Evolutionary conservation across 2,888 invertebrate genomes (phyloP).

Genomic region (Dinocampus coccinellae): DNA sequence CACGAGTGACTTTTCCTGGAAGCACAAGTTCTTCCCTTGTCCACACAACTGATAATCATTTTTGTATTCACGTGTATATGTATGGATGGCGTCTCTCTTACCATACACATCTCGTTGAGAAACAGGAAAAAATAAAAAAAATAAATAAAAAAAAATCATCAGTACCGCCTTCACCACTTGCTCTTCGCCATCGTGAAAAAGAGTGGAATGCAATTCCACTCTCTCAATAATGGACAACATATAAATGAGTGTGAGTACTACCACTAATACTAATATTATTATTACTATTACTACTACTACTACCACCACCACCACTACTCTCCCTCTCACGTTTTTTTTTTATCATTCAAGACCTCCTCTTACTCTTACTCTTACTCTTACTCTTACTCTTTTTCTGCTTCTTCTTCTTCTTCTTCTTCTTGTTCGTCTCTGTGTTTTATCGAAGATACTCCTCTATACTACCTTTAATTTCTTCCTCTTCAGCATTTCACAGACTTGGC

Average conservation of each 20-base stretch:
- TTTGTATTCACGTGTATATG: slow-evolving; percentile 43
- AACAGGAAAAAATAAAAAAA: too few relatives aligned
- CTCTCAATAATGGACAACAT: slow-evolving; percentile 54
- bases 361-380: slow-evolving; percentile 19
- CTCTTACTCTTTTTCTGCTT: slow-evolving; percentile 26
- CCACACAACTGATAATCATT: slow-evolving; percentile 54
- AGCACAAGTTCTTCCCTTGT: slow-evolving; percentile 57
- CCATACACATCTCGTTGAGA: slow-evolving; percentile 21
- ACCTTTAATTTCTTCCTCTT: slow-evolving; percentile 20
- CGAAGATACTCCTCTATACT: not conserved
- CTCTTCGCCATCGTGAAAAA: not conserved
- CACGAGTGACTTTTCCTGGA: slow-evolving; percentile 55
- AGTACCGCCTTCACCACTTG: slow-evolving; percentile 32
- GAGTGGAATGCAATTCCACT: slow-evolving; percentile 31
- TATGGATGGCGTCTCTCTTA: slow-evolving; percentile 37
- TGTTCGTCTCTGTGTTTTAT: slow-evolving; percentile 23
- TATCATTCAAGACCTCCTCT: slow-evolving; percentile 29
- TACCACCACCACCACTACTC: slow-evolving; percentile 42
- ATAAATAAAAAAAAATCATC: slow-evolving; percentile 31
- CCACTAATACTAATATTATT: too few relatives aligned
- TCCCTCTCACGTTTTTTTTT: slow-evolving; percentile 24
- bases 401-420: slow-evolving; percentile 17
- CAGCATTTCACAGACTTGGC: slow-evolving; percentile 10
- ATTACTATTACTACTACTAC: too few relatives aligned
- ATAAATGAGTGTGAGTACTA: slow-evolving; percentile 45